These are phyloP conservation scores for Brevimyrus niger DNA, from an alignment of 2,113 vertebrate genomes.

Conservation along the genomic window DNA sequence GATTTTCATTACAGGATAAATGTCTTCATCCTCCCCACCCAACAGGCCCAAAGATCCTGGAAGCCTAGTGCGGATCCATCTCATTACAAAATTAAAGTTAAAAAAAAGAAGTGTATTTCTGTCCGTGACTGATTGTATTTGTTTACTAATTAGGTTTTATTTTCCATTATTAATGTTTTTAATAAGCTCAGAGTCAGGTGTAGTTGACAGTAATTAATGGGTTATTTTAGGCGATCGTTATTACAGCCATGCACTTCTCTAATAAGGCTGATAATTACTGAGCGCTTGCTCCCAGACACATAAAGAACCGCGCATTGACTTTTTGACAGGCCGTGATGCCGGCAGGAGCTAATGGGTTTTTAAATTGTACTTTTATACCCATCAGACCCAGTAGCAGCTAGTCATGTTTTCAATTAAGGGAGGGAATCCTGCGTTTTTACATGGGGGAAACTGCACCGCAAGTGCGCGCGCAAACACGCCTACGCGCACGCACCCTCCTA, in stretches of 20 bases:
- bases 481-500: conserved; percentile 23
- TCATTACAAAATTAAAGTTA: conserved; percentile 16
- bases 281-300: conserved; percentile 64
- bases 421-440: conserved; percentile 43
- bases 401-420: conserved; percentile 68
- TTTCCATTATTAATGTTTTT: conserved; percentile 66
- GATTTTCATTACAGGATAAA: conserved; percentile 38
- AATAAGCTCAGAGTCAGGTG: conserved; percentile 69
- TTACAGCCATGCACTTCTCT: conserved; percentile 57
- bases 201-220: conserved; percentile 75
- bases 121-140: conserved; percentile 64
- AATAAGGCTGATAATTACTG: conserved; percentile 73
- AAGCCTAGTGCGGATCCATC: background rate
- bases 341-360: conserved; percentile 65
- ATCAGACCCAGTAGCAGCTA: conserved; percentile 58
- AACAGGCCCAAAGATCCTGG: background rate
- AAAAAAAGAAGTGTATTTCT: conserved; percentile 23
- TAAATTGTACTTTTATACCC: conserved; percentile 69
- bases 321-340: conserved; percentile 64
- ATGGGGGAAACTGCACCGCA: conserved; percentile 45
- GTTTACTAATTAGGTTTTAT: conserved; percentile 72
- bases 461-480: conserved; percentile 26
- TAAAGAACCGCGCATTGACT: conserved; percentile 71
- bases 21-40: conserved; percentile 4
- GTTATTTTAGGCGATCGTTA: conserved; percentile 66